A percentile compares a stretch with the other conserved stretches of the same genome.
Evolutionary conservation across 2,888 invertebrate species (phyloP).

Genomic region (Abrostola triplasia): DNA sequence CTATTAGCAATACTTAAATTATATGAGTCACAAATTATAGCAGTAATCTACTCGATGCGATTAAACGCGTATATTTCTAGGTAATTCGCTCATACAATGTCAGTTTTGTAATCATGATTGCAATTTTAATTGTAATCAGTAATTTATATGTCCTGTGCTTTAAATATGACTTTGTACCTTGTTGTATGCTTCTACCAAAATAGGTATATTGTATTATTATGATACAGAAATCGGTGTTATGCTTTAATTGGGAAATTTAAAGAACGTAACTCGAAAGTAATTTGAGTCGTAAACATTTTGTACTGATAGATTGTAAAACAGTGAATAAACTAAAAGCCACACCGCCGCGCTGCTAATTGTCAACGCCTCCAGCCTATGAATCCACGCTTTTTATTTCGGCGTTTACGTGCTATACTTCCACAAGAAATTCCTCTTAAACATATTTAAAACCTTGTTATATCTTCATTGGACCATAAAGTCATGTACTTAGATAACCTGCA

Average conservation of each 20-base stretch:
- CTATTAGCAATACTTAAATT: not conserved
- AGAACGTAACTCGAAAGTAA: constrained; percentile 7
- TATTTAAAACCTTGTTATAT: constrained; percentile 48
- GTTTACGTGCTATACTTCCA: constrained; percentile 66
- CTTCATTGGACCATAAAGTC: constrained; percentile 14
- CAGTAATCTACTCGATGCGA: not conserved
- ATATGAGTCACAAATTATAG: not conserved
- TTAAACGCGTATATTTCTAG: not conserved
- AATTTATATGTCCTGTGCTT: constrained; percentile 5
- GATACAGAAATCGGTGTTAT: too few species aligned
- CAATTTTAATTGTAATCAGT: constrained; percentile 3
- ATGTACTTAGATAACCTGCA: constrained; percentile 33
- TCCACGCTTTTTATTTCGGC: constrained; percentile 60
- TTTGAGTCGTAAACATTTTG: constrained; percentile 26
- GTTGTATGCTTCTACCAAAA: not conserved
- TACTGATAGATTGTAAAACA: constrained; percentile 37
- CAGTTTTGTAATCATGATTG: constrained; percentile 7
- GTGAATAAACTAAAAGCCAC: constrained; percentile 34
- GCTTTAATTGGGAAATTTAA: not conserved
- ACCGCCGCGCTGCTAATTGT: constrained; percentile 55
- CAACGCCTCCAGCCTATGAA: constrained; percentile 46
- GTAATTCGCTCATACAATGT: not conserved
- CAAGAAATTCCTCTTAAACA: constrained; percentile 47
- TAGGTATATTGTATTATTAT: too few species aligned
- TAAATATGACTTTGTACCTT: not conserved